Evolutionary conservation across 2,797 vertebrate genomes (phyloP).

Genomic region (Ptychobarbus kaznakovi): DNA sequence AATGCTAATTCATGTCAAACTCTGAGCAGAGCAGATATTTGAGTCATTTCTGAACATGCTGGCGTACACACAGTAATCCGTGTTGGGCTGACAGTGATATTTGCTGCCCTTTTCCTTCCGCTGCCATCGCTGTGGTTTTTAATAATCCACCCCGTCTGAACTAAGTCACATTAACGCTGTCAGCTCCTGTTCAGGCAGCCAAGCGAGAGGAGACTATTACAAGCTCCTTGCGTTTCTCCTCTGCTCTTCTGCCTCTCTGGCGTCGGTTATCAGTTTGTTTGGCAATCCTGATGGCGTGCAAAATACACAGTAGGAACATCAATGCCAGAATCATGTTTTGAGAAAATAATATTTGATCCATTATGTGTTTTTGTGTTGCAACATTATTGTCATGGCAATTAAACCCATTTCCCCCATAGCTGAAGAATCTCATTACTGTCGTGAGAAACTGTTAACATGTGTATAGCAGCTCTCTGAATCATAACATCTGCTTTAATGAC

Average conservation of each 20-base stretch:
- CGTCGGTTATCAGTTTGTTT: not conserved
- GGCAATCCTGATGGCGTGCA: not conserved
- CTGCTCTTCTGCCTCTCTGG: not conserved
- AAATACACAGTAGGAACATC: not conserved
- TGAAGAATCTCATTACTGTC: not conserved
- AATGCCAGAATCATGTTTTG: not conserved
- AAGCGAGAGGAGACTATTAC: conserved; percentile 35
- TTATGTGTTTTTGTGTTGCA: not conserved
- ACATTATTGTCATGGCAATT: conserved; percentile 6
- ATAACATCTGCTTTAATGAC: conserved; percentile 1
- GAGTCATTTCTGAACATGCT: conserved; percentile 29
- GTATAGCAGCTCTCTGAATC: not conserved
- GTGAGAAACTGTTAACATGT: not conserved
- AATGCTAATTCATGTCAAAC: conserved; percentile 33
- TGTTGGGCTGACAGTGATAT: conserved; percentile 63
- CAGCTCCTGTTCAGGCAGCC: conserved; percentile 45
- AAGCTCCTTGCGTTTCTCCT: conserved; percentile 8
- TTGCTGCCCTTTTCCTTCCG: conserved; percentile 67
- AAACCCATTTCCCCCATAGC: not conserved
- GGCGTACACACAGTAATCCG: conserved; percentile 23
- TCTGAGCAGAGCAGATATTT: conserved; percentile 24
- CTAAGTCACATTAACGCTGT: conserved; percentile 74
- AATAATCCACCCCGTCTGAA: conserved; percentile 81
- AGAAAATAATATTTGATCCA: not conserved
- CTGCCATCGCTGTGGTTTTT: conserved; percentile 64